Conservation (phyloP, 2,888 invertebrate genomes). For the Capitulum mitella region DNA sequence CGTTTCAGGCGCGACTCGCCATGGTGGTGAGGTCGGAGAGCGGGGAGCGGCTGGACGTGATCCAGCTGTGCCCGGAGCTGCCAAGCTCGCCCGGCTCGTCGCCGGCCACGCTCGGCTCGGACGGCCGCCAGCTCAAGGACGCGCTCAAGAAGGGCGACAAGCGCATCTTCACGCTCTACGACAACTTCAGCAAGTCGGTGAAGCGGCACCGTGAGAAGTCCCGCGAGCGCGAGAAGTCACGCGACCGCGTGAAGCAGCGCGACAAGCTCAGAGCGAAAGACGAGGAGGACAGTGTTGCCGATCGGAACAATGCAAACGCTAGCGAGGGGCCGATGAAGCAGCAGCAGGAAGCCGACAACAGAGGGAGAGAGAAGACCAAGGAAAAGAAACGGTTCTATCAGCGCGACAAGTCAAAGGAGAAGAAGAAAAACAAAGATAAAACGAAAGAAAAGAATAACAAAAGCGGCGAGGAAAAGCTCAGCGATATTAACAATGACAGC, state of each 20-base stretch:
- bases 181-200: slow-evolving; percentile 9
- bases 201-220: slow-evolving; percentile 15
- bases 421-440: slow-evolving; percentile 17
- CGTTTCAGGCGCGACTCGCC: not conserved
- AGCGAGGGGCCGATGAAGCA: not conserved
- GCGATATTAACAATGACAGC: not conserved
- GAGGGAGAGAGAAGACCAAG: not conserved
- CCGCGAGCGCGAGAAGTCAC: not conserved
- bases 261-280: not conserved
- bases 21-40: slow-evolving; percentile 19
- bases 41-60: not conserved
- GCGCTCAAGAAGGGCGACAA: slow-evolving; percentile 2
- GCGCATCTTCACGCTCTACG: slow-evolving; percentile 11
- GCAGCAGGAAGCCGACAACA: not conserved
- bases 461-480: not conserved
- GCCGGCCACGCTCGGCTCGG: not conserved
- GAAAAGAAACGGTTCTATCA: slow-evolving; percentile 1
- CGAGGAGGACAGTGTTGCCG: not conserved
- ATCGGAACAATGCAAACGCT: not conserved
- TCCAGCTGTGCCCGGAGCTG: not conserved
- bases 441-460: not conserved
- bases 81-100: not conserved
- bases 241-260: not conserved
- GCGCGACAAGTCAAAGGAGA: not conserved
- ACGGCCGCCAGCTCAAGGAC: not conserved